Percentiles rank a stretch among this genome's conserved stretches.
Conservation (phyloP, 2,888 invertebrate genomes). For the Melinaea menophilus region DNA sequence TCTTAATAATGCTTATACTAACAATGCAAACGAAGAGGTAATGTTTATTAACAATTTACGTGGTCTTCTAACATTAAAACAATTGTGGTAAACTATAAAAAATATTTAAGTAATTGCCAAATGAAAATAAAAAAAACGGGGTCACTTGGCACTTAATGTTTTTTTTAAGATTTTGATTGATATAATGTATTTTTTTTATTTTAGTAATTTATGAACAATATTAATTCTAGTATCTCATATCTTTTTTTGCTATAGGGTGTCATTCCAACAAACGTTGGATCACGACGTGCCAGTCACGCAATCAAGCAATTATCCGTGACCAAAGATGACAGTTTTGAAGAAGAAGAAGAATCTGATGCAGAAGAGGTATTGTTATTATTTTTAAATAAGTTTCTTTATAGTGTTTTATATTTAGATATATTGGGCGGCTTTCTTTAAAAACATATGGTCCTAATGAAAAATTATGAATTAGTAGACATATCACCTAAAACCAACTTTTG, state of each 20-base stretch:
- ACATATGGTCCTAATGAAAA: too few species aligned
- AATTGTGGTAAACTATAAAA: too few species aligned
- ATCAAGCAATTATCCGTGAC: constrained; percentile 71
- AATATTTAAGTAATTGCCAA: too few species aligned
- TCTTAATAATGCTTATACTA: constrained; percentile 48
- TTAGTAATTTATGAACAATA: too few species aligned
- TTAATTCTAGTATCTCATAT: too few species aligned
- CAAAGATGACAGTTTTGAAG: constrained; percentile 75
- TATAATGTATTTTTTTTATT: too few species aligned
- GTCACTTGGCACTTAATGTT: too few species aligned
- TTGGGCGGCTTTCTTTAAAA: neutral
- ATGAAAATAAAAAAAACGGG: too few species aligned
- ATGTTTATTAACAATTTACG: constrained; percentile 23
- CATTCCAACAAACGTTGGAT: constrained; percentile 66
- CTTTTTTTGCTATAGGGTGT: constrained; percentile 52
- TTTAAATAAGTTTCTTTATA: constrained; percentile 1
- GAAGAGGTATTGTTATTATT: constrained; percentile 59
- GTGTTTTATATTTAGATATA: neutral
- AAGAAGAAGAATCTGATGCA: constrained; percentile 73
- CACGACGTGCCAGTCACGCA: constrained; percentile 73
- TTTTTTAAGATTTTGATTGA: too few species aligned
- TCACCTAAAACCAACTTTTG: too few species aligned
- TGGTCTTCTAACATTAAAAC: too few species aligned
- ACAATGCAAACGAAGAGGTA: constrained; percentile 36
- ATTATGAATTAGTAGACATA: too few species aligned